Evolutionary conservation across 2,797 vertebrate species (phyloP).

Genomic region (Adrianichthys oophorus): DNA sequence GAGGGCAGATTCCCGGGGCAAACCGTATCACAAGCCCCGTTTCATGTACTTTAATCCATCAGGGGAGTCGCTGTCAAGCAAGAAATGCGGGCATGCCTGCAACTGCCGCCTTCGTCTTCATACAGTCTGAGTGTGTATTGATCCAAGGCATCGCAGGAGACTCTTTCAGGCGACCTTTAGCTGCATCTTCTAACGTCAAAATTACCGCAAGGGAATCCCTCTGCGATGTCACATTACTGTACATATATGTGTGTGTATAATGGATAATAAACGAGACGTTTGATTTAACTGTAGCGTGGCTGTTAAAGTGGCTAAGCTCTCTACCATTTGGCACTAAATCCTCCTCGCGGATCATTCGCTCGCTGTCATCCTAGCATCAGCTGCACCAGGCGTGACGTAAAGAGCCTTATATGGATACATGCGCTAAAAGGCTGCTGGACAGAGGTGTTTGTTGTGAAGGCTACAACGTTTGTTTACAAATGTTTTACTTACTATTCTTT

Average conservation of each 20-base stretch:
- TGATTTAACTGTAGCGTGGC: constrained; percentile 6
- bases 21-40: constrained; percentile 7
- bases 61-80: neutral
- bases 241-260: too few relatives aligned
- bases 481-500: too few relatives aligned
- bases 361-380: constrained; percentile 72
- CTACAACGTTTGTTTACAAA: neutral
- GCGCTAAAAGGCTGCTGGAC: constrained; percentile 29
- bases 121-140: constrained; percentile 6
- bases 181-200: constrained; percentile 47
- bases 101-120: neutral
- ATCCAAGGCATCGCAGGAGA: constrained; percentile 16
- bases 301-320: constrained; percentile 45
- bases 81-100: constrained; percentile 4
- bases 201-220: constrained; percentile 71
- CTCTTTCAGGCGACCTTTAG: constrained; percentile 75
- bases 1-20: constrained; percentile 19
- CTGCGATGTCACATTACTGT: constrained; percentile 41
- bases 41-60: constrained; percentile 17
- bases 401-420: constrained; percentile 71
- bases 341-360: constrained; percentile 66
- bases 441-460: constrained; percentile 10
- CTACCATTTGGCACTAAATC: constrained; percentile 73
- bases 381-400: constrained; percentile 75
- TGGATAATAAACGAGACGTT: neutral